Percentiles rank a stretch among this genome's conserved stretches.
Evolutionary conservation across 2,888 invertebrate genomes (phyloP).

Genomic region (Osmoderma eremita): DNA sequence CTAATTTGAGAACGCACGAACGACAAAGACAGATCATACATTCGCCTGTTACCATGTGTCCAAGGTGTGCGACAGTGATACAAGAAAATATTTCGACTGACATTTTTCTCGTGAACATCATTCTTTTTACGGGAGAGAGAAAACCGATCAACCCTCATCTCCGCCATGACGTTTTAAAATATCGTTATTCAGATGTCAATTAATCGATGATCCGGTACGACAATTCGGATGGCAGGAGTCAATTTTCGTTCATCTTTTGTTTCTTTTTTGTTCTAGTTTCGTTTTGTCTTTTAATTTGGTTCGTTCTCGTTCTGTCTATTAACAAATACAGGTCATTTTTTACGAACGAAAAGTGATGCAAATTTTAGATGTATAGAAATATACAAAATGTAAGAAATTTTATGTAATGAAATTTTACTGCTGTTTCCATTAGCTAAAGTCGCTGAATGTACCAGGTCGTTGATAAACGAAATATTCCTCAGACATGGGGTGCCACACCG

Average conservation of each 20-base stretch:
- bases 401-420: no score
- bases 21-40: constrained; percentile 21
- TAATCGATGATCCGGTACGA: constrained; percentile 51
- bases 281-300: constrained; percentile 2
- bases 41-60: not conserved
- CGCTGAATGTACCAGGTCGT: not conserved
- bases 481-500: constrained; percentile 52
- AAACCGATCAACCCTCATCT: constrained; percentile 49
- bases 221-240: constrained; percentile 38
- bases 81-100: constrained; percentile 15
- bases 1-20: constrained; percentile 45
- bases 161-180: constrained; percentile 51
- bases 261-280: constrained; percentile 14
- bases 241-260: constrained; percentile 25
- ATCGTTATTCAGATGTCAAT: constrained; percentile 55
- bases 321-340: no score
- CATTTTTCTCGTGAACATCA: constrained; percentile 40
- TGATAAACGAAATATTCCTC: constrained; percentile 56
- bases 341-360: no score
- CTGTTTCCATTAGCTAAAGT: not conserved
- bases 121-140: constrained; percentile 36
- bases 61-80: constrained; percentile 1
- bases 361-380: no score
- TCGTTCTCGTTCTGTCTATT: constrained; percentile 7
- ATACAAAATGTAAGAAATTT: no score